Conservation (phyloP, 2,888 invertebrate species). For the Criorhina ranunculi region DNA sequence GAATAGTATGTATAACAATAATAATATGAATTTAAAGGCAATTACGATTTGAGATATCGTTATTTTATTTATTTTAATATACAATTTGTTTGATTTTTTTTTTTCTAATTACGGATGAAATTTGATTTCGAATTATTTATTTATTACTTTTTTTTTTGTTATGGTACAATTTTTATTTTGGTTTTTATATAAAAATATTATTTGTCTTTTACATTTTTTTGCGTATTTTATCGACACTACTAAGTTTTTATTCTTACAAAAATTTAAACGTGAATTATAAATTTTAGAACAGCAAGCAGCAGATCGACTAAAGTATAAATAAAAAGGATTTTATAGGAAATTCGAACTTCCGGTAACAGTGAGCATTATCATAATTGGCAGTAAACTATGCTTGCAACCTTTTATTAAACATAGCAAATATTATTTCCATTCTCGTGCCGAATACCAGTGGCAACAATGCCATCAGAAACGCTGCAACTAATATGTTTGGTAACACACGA, state of each 20-base stretch:
- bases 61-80: slow-evolving; percentile 39
- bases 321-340: not conserved
- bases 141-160: slow-evolving; percentile 28
- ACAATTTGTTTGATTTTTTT: slow-evolving; percentile 26
- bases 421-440: too few relatives aligned
- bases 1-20: slow-evolving; percentile 55
- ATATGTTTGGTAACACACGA: too few relatives aligned
- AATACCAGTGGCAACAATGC: too few relatives aligned
- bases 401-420: too few relatives aligned
- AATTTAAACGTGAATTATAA: not conserved
- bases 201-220: slow-evolving; percentile 64
- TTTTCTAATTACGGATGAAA: slow-evolving; percentile 59
- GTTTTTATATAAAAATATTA: slow-evolving; percentile 70
- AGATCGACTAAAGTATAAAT: not conserved
- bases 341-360: not conserved
- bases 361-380: not conserved
- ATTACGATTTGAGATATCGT: slow-evolving; percentile 67
- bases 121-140: slow-evolving; percentile 60
- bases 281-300: slow-evolving; percentile 17
- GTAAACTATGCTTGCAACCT: too few relatives aligned
- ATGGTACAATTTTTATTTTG: slow-evolving; percentile 48
- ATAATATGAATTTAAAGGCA: slow-evolving; percentile 68
- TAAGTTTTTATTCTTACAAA: slow-evolving; percentile 14
- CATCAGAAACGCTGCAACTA: too few relatives aligned
- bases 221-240: slow-evolving; percentile 43